Conservation (phyloP, 2,888 invertebrate species). For the Crepidodera aurea region DNA sequence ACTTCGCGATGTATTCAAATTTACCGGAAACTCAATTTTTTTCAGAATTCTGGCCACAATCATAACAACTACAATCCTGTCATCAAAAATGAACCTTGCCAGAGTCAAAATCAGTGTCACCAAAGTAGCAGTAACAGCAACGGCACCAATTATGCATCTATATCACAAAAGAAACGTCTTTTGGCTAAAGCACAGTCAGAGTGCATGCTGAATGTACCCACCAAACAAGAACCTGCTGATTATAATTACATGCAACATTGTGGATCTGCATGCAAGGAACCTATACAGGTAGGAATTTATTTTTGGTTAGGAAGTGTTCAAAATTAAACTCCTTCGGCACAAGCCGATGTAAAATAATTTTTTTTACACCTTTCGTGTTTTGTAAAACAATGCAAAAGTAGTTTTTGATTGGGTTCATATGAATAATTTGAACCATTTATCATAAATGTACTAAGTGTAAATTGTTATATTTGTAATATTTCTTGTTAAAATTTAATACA, state of each 20-base stretch:
- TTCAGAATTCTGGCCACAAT: slow-evolving; percentile 32
- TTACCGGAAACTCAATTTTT: too few species aligned
- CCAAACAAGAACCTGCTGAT: slow-evolving; percentile 68
- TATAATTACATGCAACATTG: slow-evolving; percentile 55
- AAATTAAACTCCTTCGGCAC: too few species aligned
- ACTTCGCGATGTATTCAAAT: too few species aligned
- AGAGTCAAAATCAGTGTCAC: slow-evolving; percentile 52
- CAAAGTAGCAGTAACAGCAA: slow-evolving; percentile 17
- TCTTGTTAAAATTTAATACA: too few species aligned
- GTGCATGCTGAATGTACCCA: slow-evolving; percentile 68
- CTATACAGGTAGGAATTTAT: slow-evolving; percentile 41
- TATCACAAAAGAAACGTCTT: slow-evolving; percentile 89
- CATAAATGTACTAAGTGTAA: too few species aligned
- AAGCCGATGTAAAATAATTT: too few species aligned
- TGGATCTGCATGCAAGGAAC: slow-evolving; percentile 64
- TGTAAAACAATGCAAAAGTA: too few species aligned
- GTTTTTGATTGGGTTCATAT: too few species aligned
- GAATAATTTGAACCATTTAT: too few species aligned
- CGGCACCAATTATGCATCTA: slow-evolving; percentile 64
- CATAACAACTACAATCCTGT: slow-evolving; percentile 47
- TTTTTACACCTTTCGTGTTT: too few species aligned
- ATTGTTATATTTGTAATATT: too few species aligned
- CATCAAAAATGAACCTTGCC: slow-evolving; percentile 67
- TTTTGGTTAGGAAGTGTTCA: too few species aligned
- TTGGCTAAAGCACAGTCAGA: slow-evolving; percentile 87